Conservation (phyloP, 1,140 invertebrate species). For the Drosophila lacertosa region DNA sequence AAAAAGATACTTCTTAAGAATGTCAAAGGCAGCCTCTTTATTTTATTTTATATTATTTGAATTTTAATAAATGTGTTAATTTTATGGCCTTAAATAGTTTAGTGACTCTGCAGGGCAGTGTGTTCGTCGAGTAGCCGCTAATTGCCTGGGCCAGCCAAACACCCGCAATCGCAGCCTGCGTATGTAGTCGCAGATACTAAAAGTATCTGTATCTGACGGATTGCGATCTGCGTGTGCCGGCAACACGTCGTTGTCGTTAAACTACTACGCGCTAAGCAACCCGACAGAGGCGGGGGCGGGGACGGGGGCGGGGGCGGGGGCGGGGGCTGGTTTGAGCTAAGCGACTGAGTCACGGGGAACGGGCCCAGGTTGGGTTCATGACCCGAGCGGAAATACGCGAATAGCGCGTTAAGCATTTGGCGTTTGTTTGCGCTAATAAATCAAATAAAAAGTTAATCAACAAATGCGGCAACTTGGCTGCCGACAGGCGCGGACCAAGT, state of each 20-base stretch:
- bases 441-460: constrained; percentile 82
- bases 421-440: constrained; percentile 72
- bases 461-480: constrained; percentile 56
- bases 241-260: constrained; percentile 79
- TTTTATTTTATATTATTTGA: no score
- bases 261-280: constrained; percentile 76
- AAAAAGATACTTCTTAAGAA: no score
- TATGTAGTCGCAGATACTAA: constrained; percentile 26
- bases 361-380: constrained; percentile 55
- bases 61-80: no score
- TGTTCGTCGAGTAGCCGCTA: constrained; percentile 38
- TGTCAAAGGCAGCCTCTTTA: no score
- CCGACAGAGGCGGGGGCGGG: constrained; percentile 16
- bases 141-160: constrained; percentile 66
- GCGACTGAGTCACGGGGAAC: constrained; percentile 36
- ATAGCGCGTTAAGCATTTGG: constrained; percentile 47
- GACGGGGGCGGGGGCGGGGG: neutral
- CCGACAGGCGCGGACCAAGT: constrained; percentile 54
- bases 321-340: neutral
- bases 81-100: neutral
- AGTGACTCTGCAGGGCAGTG: neutral
- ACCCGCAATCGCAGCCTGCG: constrained; percentile 55
- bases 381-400: constrained; percentile 55
- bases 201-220: constrained; percentile 63
- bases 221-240: constrained; percentile 67